Evolutionary conservation across 2,888 invertebrate species (phyloP).

Genomic region (Deilephila porcellus): DNA sequence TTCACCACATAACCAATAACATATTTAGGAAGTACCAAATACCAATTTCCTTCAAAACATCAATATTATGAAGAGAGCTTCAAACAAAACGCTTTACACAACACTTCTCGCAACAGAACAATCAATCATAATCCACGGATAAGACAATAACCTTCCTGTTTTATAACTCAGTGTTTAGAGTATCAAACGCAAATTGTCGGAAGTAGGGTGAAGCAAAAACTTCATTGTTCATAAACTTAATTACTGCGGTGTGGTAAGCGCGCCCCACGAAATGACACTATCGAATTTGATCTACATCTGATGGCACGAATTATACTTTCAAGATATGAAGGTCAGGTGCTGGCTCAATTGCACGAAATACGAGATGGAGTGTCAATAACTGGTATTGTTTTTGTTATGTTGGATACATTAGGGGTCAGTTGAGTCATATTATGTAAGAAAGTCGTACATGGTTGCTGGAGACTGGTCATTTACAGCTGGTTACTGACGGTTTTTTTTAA

Average conservation of each 20-base stretch:
- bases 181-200: not conserved
- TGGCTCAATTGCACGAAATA: constrained; percentile 4
- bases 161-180: not conserved
- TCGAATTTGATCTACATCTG: constrained; percentile 34
- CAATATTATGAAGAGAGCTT: not conserved
- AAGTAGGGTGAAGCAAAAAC: not conserved
- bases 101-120: not conserved
- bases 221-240: not conserved
- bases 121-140: not conserved
- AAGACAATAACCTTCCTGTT: not conserved
- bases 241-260: constrained; percentile 17
- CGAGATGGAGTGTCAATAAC: not conserved
- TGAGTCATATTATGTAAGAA: too few relatives aligned
- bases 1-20: too few relatives aligned
- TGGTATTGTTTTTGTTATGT: not conserved
- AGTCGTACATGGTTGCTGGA: too few relatives aligned
- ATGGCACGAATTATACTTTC: constrained; percentile 30
- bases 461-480: too few relatives aligned
- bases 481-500: too few relatives aligned
- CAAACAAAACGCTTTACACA: not conserved
- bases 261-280: constrained; percentile 35
- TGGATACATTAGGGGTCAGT: not conserved
- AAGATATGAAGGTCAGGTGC: constrained; percentile 9
- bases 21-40: too few relatives aligned
- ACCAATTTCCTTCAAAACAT: not conserved